A percentile compares a stretch with the other conserved stretches of the same genome.
These are phyloP conservation scores for Tetranychus piercei DNA, from an alignment of 2,888 invertebrate species.

Conservation along the genomic window DNA sequence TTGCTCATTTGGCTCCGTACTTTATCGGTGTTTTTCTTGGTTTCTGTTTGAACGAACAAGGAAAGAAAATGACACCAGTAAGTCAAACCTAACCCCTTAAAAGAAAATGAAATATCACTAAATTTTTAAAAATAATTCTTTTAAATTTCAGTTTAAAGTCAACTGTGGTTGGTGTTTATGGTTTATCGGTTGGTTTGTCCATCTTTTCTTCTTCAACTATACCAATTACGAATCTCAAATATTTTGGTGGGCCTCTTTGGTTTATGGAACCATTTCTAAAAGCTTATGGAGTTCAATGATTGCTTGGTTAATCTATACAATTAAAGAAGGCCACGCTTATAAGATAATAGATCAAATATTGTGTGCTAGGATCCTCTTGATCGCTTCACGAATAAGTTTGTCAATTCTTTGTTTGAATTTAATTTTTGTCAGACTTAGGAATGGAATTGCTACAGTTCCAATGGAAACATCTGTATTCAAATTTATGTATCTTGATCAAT, in stretches of 20 bases:
- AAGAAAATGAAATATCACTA: not conserved
- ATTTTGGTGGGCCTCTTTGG: not conserved
- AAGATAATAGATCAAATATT: not conserved
- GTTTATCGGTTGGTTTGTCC: not conserved
- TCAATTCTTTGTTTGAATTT: not conserved
- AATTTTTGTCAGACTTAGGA: not conserved
- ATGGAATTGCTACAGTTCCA: slow-evolving; percentile 1
- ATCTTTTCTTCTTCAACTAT: slow-evolving; percentile 5
- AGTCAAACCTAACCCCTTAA: not conserved
- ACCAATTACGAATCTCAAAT: not conserved
- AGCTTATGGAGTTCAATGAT: slow-evolving; percentile 5
- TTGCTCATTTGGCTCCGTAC: not conserved
- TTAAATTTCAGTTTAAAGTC: not conserved
- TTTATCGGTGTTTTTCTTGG: slow-evolving; percentile 2
- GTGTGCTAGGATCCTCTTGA: not conserved
- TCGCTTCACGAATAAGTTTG: not conserved
- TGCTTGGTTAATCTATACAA: slow-evolving; percentile 4
- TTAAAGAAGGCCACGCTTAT: not conserved
- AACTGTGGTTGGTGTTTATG: not conserved
- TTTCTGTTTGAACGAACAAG: not conserved
- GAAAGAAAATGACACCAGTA: not conserved
- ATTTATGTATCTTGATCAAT: not conserved
- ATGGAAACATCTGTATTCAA: not conserved
- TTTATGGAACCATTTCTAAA: slow-evolving; percentile 4
- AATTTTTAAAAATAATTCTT: not conserved